Base-by-base conservation (phyloP, 2,113 vertebrate species). In the Callaeas wilsoni region DNA sequence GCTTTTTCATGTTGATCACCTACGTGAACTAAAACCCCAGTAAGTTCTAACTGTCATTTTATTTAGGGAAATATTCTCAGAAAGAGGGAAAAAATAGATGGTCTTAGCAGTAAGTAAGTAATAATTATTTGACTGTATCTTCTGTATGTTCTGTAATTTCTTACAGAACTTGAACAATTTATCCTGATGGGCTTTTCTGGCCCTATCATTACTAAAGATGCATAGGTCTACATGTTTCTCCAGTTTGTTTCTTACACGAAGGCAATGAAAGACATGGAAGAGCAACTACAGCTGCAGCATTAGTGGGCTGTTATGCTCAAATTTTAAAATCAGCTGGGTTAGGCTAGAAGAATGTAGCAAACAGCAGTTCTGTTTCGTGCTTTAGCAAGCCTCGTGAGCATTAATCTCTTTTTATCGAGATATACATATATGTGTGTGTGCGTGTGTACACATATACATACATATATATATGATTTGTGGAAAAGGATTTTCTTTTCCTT, bases 271-370 rank as follows among this genome's bases (percentile, higher is more conserved):
- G 56, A n/a, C 44, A 32, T 37, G 46, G 65, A 78, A 87, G 70
- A 32, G 57, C 86, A 64, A 33, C 86, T 71, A 16, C 33, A 81
- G 49, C 53, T 92, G 84, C 69, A 75, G 52, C 33, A n/a, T 68
- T 44, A 44, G 39, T 57, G 52, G 13, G 4, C 33, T 87, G 19
- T 37, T 91, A 32, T 79, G 74, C 57, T 76, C 50, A 50, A 22
- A 55, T 82, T 30, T 79, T 63, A 86, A 89, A 71, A 89, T 95
- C 53, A 79, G 7, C 53, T 76, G 78, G 65, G 6, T 84, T 79
- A 42, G 53, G 53, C 25, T 32, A 64, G 74, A 94, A 63, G 41
- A 89, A 82, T 62, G 53, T 52, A 65, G 41, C 46, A n/a, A 41
- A 17, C 16, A 60, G 56, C 60, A 82, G 27, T 73, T 92, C 49